These are phyloP conservation scores for Oenanthe melanoleuca DNA, from an alignment of 2,113 vertebrate genomes.

Conservation along the genomic window DNA sequence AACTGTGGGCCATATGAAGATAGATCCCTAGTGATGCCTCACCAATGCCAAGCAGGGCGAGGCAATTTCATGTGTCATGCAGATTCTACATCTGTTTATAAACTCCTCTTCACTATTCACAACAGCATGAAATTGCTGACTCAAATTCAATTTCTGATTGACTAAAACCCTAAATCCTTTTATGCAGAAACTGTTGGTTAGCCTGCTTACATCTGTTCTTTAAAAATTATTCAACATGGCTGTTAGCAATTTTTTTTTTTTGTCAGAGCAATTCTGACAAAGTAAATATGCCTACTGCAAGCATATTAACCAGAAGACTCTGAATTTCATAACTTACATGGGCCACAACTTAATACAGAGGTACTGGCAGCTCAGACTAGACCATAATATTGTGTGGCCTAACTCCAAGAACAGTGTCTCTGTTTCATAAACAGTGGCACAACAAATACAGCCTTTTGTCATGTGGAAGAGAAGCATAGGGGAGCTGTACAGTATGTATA, in stretches of 20 bases:
- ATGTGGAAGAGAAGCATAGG: neutral
- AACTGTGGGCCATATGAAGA: accelerated
- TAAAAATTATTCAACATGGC: neutral
- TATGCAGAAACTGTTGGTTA: neutral
- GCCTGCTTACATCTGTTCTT: neutral
- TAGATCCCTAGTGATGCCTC: neutral
- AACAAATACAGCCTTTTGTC: neutral
- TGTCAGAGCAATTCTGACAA: neutral
- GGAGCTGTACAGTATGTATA: neutral
- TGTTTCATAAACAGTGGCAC: neutral
- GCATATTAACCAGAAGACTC: neutral
- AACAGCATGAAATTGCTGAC: neutral
- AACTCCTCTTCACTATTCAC: neutral
- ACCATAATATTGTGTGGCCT: neutral
- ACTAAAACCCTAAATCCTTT: neutral
- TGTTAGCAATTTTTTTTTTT: neutral
- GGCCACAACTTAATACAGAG: neutral
- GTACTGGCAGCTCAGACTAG: neutral
- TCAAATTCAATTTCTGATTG: neutral
- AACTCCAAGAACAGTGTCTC: neutral
- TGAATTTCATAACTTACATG: neutral
- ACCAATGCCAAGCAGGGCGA: neutral
- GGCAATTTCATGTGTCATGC: neutral
- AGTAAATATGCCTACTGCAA: neutral
- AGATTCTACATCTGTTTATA: neutral